Evolutionary conservation across 2,113 vertebrate genomes (phyloP).

Genomic region (Macroglossus sobrinus): DNA sequence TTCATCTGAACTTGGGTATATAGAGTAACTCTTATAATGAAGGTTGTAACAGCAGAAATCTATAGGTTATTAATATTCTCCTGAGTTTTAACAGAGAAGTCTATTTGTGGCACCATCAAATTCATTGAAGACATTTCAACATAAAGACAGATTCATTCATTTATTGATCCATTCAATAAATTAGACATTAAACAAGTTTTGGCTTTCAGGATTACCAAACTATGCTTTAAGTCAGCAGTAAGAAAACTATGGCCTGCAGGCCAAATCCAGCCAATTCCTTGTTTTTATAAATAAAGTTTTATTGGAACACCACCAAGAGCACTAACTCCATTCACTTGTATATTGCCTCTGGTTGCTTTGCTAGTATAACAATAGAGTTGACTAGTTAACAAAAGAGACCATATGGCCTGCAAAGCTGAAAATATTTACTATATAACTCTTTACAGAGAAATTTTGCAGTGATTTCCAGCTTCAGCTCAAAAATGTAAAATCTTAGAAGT

Average conservation of each 20-base stretch:
- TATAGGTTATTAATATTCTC: neutral
- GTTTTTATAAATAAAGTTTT: conserved; percentile 31
- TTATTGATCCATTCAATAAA: neutral
- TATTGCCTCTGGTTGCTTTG: conserved; percentile 12
- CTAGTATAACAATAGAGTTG: neutral
- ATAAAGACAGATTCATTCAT: neutral
- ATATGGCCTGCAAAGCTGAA: neutral
- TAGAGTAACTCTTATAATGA: neutral
- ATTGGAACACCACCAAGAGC: neutral
- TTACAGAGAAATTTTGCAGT: neutral
- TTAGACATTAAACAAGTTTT: conserved; percentile 1
- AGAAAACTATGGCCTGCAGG: neutral
- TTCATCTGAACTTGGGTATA: neutral
- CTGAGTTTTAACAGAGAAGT: conserved; percentile 5
- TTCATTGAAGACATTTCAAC: conserved; percentile 24
- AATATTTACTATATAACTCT: neutral
- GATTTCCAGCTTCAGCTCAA: neutral
- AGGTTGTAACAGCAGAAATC: neutral
- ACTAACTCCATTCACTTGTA: neutral
- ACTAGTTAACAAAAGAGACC: neutral
- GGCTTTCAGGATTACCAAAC: conserved; percentile 15
- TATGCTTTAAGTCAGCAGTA: neutral
- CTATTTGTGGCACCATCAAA: neutral
- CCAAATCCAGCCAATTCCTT: neutral
- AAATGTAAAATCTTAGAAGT: neutral